Conservation (phyloP, 2,888 invertebrate genomes). For the Tetramorium bicarinatum region DNA sequence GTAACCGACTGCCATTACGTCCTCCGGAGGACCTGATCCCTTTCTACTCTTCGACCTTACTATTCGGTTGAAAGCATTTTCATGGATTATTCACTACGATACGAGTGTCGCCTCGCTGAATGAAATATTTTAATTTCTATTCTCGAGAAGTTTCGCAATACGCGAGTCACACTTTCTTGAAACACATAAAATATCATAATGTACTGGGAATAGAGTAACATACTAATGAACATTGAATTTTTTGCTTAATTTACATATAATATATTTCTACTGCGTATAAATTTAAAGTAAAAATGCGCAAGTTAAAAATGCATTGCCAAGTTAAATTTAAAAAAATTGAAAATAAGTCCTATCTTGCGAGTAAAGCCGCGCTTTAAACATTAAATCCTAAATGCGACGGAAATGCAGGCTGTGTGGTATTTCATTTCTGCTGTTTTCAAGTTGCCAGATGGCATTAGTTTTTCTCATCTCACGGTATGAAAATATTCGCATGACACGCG, state of each 20-base stretch:
- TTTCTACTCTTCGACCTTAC: constrained; percentile 50
- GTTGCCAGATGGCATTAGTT: constrained; percentile 10
- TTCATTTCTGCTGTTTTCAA: constrained; percentile 18
- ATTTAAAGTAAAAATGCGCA: constrained; percentile 1
- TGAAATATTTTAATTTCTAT: constrained; percentile 53
- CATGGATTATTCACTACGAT: constrained; percentile 72
- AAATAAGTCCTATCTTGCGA: not conserved
- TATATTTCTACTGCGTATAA: not conserved
- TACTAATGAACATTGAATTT: not conserved
- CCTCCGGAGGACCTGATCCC: constrained; percentile 61
- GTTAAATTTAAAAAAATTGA: not conserved
- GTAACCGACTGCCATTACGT: constrained; percentile 71
- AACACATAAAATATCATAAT: not conserved
- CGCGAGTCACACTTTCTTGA: not conserved
- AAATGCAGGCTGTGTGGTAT: not conserved
- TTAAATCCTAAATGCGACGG: not conserved
- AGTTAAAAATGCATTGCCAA: no score
- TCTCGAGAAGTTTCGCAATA: not conserved
- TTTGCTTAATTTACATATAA: not conserved
- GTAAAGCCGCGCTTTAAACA: not conserved
- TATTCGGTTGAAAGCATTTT: constrained; percentile 73
- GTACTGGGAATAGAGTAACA: not conserved
- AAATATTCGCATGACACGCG: constrained; percentile 27
- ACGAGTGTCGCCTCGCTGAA: constrained; percentile 45
- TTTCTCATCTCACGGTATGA: constrained; percentile 8